phyloP scores from a whole-genome alignment of 2,797 vertebrate species.

The Acomys russatus region DNA sequence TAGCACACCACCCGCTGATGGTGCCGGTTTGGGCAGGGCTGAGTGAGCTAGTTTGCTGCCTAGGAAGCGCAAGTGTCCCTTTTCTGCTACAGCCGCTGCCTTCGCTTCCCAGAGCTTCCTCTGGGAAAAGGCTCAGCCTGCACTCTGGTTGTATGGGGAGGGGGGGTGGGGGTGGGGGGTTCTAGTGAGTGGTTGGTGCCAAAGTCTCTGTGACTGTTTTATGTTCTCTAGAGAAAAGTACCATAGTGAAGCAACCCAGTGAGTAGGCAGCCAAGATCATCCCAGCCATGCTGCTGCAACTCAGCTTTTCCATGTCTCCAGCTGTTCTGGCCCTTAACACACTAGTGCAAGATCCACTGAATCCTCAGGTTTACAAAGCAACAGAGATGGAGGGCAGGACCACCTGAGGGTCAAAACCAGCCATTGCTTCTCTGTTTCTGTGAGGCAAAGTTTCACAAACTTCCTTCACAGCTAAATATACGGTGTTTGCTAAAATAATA shows the following conservation, averaged over 20 bases:
- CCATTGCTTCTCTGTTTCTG: neutral
- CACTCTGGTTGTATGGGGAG: constrained; percentile 47
- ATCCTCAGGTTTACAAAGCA: neutral
- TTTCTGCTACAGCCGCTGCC: constrained; percentile 68
- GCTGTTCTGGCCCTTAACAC: neutral
- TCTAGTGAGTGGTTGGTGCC: neutral
- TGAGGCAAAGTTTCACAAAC: constrained; percentile 12
- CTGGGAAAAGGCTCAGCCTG: constrained; percentile 70
- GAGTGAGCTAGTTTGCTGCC: constrained; percentile 57
- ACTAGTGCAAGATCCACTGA: neutral
- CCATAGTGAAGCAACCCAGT: neutral
- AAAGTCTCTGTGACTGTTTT: constrained; percentile 9
- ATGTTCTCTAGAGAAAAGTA: constrained; percentile 52
- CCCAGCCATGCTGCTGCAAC: neutral
- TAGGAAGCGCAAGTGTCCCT: constrained; percentile 61
- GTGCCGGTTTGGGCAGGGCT: constrained; percentile 54
- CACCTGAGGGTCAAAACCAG: neutral
- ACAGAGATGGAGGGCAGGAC: neutral
- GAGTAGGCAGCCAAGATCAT: neutral
- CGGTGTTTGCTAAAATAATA: too few relatives aligned
- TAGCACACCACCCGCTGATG: neutral
- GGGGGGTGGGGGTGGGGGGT: neutral
- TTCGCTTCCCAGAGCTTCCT: constrained; percentile 54
- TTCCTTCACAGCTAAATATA: neutral
- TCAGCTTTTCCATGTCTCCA: too few relatives aligned